A percentile compares a stretch with the other conserved stretches of the same genome.
Evolutionary conservation across 2,888 invertebrate species (phyloP).

Genomic region (Xylota sylvarum): DNA sequence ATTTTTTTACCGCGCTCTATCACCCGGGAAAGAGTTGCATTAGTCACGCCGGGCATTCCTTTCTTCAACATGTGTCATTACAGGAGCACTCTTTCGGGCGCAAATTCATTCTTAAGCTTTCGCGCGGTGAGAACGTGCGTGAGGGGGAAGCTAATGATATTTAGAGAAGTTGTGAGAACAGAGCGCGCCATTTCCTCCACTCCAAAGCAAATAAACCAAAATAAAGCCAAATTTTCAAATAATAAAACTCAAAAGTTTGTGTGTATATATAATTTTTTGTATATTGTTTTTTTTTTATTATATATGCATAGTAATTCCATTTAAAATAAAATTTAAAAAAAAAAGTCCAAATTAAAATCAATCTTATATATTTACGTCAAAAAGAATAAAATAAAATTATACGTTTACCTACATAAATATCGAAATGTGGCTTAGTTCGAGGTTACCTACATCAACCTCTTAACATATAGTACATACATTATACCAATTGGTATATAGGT

Average conservation of each 20-base stretch:
- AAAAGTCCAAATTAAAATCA: conserved; percentile 48
- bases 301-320: conserved; percentile 59
- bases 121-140: no score
- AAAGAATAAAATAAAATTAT: conserved; percentile 50
- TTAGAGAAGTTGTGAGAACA: no score
- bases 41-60: no score
- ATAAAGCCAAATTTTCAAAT: neutral
- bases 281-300: conserved; percentile 57
- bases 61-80: no score
- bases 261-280: conserved; percentile 54
- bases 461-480: conserved; percentile 30
- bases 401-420: conserved; percentile 64
- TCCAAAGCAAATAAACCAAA: no score
- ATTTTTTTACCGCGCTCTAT: no score
- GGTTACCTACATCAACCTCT: conserved; percentile 38
- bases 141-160: no score
- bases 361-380: conserved; percentile 35
- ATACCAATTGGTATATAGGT: neutral
- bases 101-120: no score
- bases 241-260: conserved; percentile 55
- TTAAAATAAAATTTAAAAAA: conserved; percentile 50
- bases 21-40: no score
- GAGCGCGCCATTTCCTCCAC: no score
- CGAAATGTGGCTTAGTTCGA: conserved; percentile 69
- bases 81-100: no score